Evolutionary conservation across 2,113 vertebrate genomes (phyloP).

Genomic region (Barbus barbus): DNA sequence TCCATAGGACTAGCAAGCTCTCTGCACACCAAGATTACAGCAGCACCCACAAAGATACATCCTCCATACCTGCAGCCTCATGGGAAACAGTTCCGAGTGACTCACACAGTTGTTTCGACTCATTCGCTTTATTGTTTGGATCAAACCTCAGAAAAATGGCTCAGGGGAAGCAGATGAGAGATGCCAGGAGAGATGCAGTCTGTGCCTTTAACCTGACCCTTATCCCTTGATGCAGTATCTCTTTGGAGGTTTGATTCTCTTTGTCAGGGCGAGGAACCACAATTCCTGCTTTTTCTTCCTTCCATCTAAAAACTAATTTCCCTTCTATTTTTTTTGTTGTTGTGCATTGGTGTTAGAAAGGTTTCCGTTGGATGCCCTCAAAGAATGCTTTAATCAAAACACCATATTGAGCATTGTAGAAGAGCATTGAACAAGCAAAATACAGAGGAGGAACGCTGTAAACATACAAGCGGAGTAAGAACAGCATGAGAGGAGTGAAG

Average conservation of each 20-base stretch:
- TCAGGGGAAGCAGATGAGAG: slow-evolving; percentile 4
- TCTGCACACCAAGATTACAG: neutral
- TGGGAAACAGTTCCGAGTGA: neutral
- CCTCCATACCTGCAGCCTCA: neutral
- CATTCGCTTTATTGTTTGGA: slow-evolving; percentile 30
- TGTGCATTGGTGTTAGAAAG: neutral
- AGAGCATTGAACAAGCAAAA: slow-evolving; percentile 5
- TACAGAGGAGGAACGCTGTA: neutral
- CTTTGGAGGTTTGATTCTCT: slow-evolving; percentile 21
- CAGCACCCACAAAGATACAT: neutral
- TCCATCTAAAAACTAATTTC: slow-evolving; percentile 4
- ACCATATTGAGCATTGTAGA: neutral
- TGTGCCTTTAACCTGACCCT: slow-evolving; percentile 19
- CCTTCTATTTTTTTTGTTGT: neutral
- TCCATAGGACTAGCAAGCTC: neutral
- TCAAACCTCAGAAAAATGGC: neutral
- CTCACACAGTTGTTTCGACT: neutral
- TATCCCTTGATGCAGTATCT: slow-evolving; percentile 28
- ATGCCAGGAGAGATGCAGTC: slow-evolving; percentile 5
- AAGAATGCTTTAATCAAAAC: slow-evolving; percentile 46
- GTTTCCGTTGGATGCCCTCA: slow-evolving; percentile 18
- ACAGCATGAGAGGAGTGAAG: neutral
- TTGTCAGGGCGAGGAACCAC: slow-evolving; percentile 5
- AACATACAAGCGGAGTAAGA: neutral
- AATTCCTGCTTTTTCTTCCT: neutral